phyloP scores from a whole-genome alignment of 53 echinoderm and acorn worm species.

The Echinarachnius parma region DNA sequence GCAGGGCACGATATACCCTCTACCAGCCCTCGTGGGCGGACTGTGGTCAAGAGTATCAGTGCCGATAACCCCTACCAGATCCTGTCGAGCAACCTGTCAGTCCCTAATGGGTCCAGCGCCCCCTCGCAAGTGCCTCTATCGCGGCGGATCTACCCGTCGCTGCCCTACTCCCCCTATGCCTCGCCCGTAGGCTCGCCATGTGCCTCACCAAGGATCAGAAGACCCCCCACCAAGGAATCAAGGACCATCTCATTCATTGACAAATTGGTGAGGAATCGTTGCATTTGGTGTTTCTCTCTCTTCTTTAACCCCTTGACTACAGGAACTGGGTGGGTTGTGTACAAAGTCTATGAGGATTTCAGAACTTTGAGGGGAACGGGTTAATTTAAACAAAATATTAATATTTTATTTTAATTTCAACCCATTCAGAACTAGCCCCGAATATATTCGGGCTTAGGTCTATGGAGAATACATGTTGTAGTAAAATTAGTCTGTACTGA shows the following conservation, averaged over 20 bases:
- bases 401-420: no score
- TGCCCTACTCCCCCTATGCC: conserved; percentile 92
- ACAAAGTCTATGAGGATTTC: no score
- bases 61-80: conserved; percentile 48
- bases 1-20: conserved; percentile 9
- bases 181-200: conserved; percentile 70
- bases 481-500: no score
- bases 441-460: no score
- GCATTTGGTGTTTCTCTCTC: background rate
- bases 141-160: conserved; percentile 88
- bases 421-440: no score
- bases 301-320: no score
- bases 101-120: conserved; percentile 45
- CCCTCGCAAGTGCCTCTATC: conserved; percentile 70
- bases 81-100: conserved; percentile 33
- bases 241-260: conserved; percentile 65
- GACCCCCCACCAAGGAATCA: conserved; percentile 94
- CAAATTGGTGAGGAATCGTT: conserved; percentile 54
- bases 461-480: no score
- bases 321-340: no score
- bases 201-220: conserved; percentile 76
- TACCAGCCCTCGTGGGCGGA: conserved; percentile 23
- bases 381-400: no score
- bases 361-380: no score
- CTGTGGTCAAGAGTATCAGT: conserved; percentile 55